A percentile compares a stretch with the other conserved stretches of the same genome.
Conservation (phyloP, 2,113 vertebrate genomes). For the Turnix velox region DNA sequence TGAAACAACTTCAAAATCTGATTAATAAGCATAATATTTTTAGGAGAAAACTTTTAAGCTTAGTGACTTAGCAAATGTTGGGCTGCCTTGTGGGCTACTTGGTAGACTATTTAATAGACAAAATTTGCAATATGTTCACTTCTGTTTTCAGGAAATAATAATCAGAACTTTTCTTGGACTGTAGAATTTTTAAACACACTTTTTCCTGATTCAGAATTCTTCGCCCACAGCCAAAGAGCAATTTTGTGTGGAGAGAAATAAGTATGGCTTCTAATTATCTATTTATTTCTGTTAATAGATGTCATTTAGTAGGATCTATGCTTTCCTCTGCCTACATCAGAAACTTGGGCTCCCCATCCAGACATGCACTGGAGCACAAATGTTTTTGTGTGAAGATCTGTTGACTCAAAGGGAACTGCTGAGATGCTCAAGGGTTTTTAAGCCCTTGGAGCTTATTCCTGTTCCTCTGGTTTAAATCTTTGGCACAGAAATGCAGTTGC, state of each 20-base stretch:
- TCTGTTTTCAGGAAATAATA: not conserved
- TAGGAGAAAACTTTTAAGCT: not conserved
- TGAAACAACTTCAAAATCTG: not conserved
- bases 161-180: not conserved
- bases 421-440: not conserved
- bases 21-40: not conserved
- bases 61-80: not conserved
- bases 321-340: fast-evolving
- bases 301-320: not conserved
- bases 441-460: not conserved
- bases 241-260: not conserved
- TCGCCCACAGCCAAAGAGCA: not conserved
- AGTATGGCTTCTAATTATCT: not conserved
- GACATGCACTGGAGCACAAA: not conserved
- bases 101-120: not conserved
- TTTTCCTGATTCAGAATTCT: not conserved
- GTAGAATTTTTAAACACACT: not conserved
- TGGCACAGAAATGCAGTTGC: not conserved
- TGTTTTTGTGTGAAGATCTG: not conserved
- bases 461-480: not conserved
- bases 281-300: not conserved
- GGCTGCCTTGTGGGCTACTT: not conserved
- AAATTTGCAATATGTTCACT: not conserved
- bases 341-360: not conserved
- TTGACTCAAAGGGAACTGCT: not conserved